Conservation (phyloP, 23 tunicate species). For the Botrylloides violaceus region DNA sequence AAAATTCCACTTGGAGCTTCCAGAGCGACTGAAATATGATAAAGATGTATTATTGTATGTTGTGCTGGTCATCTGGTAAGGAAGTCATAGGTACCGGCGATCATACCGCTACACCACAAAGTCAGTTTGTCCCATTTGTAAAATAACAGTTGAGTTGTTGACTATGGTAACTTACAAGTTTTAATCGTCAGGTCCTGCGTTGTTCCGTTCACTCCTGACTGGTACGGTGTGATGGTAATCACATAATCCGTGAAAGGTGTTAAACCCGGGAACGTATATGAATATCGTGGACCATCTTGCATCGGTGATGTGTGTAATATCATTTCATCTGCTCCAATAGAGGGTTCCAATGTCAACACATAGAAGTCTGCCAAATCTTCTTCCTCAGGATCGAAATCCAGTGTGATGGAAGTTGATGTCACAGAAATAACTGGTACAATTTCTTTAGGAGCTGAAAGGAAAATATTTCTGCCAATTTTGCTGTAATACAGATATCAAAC, state of each 20-base stretch:
- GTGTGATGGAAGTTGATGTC: slow-evolving; percentile 24
- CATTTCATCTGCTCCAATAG: neutral
- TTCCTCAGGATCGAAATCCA: slow-evolving; percentile 26
- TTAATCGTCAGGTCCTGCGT: slow-evolving; percentile 3
- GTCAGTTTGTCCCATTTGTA: too few relatives aligned
- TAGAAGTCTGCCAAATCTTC: slow-evolving; percentile 40
- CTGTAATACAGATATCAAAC: too few relatives aligned
- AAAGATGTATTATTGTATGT: too few relatives aligned
- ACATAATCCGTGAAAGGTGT: slow-evolving; percentile 32
- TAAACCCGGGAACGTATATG: slow-evolving; percentile 25
- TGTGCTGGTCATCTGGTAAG: too few relatives aligned
- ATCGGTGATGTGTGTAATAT: neutral
- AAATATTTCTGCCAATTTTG: too few relatives aligned
- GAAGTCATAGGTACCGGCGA: too few relatives aligned
- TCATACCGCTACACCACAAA: too few relatives aligned
- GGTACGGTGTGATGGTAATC: slow-evolving; percentile 14
- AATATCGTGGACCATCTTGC: neutral
- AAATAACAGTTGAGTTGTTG: neutral
- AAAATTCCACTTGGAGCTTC: neutral
- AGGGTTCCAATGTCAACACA: neutral
- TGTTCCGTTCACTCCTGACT: slow-evolving; percentile 14
- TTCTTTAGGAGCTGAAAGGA: slow-evolving; percentile 35
- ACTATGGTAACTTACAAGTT: slow-evolving; percentile 24
- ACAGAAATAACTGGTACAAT: slow-evolving; percentile 18
- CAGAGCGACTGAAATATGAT: too few relatives aligned